A percentile compares a stretch with the other conserved stretches of the same genome.
These are phyloP conservation scores for Dyspetes luteomarginatus DNA, from an alignment of 2,888 invertebrate genomes.

Conservation along the genomic window DNA sequence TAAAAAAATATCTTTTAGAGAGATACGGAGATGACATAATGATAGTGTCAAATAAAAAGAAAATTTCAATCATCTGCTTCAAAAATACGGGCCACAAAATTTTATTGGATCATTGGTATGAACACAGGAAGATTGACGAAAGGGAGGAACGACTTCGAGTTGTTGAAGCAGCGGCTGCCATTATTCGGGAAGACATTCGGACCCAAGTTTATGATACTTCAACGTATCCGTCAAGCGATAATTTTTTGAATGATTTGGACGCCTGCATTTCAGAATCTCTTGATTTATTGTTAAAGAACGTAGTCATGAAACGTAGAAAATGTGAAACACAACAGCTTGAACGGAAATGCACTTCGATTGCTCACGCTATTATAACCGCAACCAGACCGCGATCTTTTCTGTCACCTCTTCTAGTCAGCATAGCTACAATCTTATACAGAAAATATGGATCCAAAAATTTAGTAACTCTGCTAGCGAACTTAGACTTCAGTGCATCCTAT, in stretches of 20 bases:
- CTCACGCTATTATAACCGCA: slow-evolving; percentile 66
- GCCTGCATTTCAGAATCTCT: slow-evolving; percentile 67
- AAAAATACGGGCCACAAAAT: slow-evolving; percentile 30
- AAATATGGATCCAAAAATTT: slow-evolving; percentile 65
- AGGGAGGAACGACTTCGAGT: slow-evolving; percentile 41
- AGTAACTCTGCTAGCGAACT: slow-evolving; percentile 68
- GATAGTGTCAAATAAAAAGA: too few species aligned
- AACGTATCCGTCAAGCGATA: slow-evolving; percentile 36
- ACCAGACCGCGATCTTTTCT: slow-evolving; percentile 74
- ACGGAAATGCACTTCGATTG: slow-evolving; percentile 41
- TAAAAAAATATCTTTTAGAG: too few species aligned
- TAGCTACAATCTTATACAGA: slow-evolving; percentile 52
- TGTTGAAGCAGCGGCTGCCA: slow-evolving; percentile 49
- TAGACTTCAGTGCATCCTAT: slow-evolving; percentile 73
- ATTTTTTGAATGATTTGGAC: slow-evolving; percentile 36
- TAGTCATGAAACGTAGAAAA: slow-evolving; percentile 43
- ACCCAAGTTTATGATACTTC: slow-evolving; percentile 20
- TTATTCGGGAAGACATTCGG: slow-evolving; percentile 49
- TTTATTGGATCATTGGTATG: slow-evolving; percentile 24
- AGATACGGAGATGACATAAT: too few species aligned
- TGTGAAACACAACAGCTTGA: slow-evolving; percentile 16
- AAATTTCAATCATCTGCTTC: too few species aligned
- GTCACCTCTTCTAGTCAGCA: slow-evolving; percentile 69
- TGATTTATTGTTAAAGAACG: slow-evolving; percentile 64
- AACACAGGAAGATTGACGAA: slow-evolving; percentile 13